phyloP scores from a whole-genome alignment of 2,797 vertebrate genomes.

The Emys orbicularis region DNA sequence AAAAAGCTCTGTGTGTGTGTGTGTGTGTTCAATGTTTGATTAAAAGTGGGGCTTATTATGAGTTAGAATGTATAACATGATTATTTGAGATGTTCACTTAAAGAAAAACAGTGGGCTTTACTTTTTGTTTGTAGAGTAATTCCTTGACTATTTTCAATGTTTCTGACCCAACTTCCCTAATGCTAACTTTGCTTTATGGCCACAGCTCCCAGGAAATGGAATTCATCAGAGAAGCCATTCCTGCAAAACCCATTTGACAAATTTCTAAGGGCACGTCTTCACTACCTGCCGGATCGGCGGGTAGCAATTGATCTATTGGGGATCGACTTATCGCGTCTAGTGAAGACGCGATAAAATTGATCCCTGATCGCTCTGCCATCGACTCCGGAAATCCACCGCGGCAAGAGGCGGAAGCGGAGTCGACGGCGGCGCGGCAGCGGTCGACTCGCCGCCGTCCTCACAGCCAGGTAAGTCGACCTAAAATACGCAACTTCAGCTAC shows the following conservation, averaged over 20 bases:
- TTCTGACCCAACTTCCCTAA: background rate
- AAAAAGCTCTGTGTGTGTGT: background rate
- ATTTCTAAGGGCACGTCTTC: background rate
- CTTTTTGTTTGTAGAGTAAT: background rate
- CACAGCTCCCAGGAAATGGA: background rate
- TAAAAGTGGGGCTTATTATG: background rate
- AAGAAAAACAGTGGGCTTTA: background rate
- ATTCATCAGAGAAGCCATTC: background rate
- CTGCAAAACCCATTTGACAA: constrained; percentile 1
- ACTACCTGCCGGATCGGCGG: too few relatives aligned
- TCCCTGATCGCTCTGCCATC: too few relatives aligned
- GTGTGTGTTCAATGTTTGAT: background rate
- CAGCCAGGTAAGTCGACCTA: too few relatives aligned
- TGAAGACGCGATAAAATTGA: too few relatives aligned
- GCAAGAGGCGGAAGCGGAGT: too few relatives aligned
- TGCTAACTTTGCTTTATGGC: background rate
- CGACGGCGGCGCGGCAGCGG: too few relatives aligned
- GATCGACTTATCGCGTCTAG: too few relatives aligned
- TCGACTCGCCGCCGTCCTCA: too few relatives aligned
- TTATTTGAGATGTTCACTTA: background rate
- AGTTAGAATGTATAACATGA: background rate
- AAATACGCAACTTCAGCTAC: too few relatives aligned
- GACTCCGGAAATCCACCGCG: too few relatives aligned
- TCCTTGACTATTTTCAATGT: background rate
- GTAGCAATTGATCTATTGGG: too few relatives aligned